These are phyloP conservation scores for Crepidodera aurea DNA, from an alignment of 2,888 invertebrate genomes.

Conservation along the genomic window DNA sequence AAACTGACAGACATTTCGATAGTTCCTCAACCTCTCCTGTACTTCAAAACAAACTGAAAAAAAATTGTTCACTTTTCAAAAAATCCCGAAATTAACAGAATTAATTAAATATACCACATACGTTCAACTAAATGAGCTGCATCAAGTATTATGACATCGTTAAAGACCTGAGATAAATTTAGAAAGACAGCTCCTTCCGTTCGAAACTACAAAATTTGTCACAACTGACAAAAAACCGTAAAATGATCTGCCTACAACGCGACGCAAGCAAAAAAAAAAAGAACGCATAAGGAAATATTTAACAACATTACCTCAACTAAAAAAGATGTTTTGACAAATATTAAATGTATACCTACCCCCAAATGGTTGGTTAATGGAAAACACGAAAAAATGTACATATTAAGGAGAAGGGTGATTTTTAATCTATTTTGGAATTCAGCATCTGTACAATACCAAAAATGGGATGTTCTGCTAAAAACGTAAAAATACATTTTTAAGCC, in stretches of 20 bases:
- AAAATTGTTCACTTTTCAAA: too few species aligned
- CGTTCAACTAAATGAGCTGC: not conserved
- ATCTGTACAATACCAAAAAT: too few species aligned
- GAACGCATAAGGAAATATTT: conserved; percentile 7
- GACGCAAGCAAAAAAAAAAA: conserved; percentile 10
- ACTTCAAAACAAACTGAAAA: too few species aligned
- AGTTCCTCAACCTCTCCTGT: too few species aligned
- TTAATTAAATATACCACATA: too few species aligned
- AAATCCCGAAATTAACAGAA: too few species aligned
- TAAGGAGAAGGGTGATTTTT: conserved; percentile 11
- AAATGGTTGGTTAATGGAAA: conserved; percentile 5
- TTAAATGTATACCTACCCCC: conserved; percentile 3
- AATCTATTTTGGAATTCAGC: not conserved
- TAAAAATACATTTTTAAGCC: too few species aligned
- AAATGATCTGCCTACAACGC: conserved; percentile 24
- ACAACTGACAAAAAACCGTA: conserved; percentile 28
- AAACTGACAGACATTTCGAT: too few species aligned
- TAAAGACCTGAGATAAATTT: conserved; percentile 18
- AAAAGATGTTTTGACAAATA: conserved; percentile 16
- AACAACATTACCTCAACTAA: not conserved
- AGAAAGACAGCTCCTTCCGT: conserved; percentile 27
- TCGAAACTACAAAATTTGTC: conserved; percentile 22
- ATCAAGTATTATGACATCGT: conserved; percentile 23
- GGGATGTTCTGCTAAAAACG: too few species aligned
- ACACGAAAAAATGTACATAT: conserved; percentile 1